Base-by-base conservation (phyloP, 2,888 invertebrate species). In the Listrodromus nycthemerus region DNA sequence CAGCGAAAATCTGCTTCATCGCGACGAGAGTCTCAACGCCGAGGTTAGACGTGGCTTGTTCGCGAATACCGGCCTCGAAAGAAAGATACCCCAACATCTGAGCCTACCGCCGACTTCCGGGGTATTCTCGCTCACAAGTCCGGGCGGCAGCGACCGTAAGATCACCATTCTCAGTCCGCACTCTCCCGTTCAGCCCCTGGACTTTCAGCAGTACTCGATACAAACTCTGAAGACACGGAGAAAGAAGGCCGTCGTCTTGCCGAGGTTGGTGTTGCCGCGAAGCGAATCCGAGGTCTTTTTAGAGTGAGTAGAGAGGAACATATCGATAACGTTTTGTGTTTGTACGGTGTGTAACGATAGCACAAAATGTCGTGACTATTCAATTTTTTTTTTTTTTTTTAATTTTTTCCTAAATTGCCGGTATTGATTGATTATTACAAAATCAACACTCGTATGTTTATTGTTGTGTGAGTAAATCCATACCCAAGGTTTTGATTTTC, bases 111-210 rank as follows among this genome's bases (percentile, higher is more conserved):
- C 96, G 8, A 96, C 96, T 0, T 93, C 94, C 6, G 96, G 95
- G 82, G 94, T 95, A 13, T 94, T 95, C 70, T 94, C 94, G 61
- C 87, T 94, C 52, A 94, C 93, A 67, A 94, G 94, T 86, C 94
- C 95, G 0, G 95, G 95, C 1, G 91, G 92, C n/a, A 93, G 93
- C 52, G 95, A 95, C 88, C 91, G 96, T 16, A 95, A 95, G 87
- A 95, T 97, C 73, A 97, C 97, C 55, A 97, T 97, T 81, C 94
- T 97, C 81, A 97, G 97, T 87, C 96, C 97, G 0, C 97, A 96
- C 92, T 96, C 96, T 90, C 97, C 97, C 0, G 95, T 96, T 90
- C 96, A 96, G 81, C 94, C 95, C 4, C 94, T 95, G 0, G 97
- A 97, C 88, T 94, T 96, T 86, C 95, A 95, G 78, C 93, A 95